Evolutionary conservation across 2,797 vertebrate genomes (phyloP), one percentile per base, ranked within the genome.

Genomic region (Garrulus glandarius): DNA sequence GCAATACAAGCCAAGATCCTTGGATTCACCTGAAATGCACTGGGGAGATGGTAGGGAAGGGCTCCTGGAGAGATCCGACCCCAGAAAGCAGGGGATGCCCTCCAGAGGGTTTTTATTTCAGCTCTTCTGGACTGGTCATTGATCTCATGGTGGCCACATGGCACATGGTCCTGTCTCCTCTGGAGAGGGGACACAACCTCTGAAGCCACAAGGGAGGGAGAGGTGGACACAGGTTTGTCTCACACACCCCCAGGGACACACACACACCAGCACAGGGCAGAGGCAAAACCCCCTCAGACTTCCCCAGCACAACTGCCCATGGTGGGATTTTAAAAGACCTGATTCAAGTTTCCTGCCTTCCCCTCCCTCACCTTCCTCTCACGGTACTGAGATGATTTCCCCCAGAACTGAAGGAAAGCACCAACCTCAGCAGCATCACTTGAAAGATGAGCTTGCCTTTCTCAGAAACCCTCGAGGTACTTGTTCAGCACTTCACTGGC

Each of bases 371-470:
- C 26, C 68, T 37, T 63, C 52, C 27, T 52, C 39, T 63, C 11
- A 0, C 0, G 1, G 24, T 2, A 23, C n/a, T 2, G 29, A 50
- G 30, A 9, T 0, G 1, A 27, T 44, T 81, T 70, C 64, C 47
- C 82, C 15, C 27, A 2, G 3, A 61, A 5, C 44, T 20, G 77
- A 46, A 26, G 65, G 39, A 13, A 56, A 49, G 50, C 5, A 4
- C 10, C 43, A 50, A 4, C 24, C 71, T 37, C 59, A 68, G n/a
- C 34, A 87, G 82, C 68, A 27, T 9, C 17, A 14, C 18, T 21
- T 15, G 10, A 6, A 11, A 16, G 60, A 29, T 11, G 32, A 84
- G n/a, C 13, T 17, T 14, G n/a, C 20, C 36, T 57, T 19, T 6
- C 50, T 77, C 41, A 21, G 13, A 32, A 32, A 3, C 32, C 47